Evolutionary conservation across 2,797 vertebrate genomes (phyloP).

Genomic region (Cirrhinus molitorella): DNA sequence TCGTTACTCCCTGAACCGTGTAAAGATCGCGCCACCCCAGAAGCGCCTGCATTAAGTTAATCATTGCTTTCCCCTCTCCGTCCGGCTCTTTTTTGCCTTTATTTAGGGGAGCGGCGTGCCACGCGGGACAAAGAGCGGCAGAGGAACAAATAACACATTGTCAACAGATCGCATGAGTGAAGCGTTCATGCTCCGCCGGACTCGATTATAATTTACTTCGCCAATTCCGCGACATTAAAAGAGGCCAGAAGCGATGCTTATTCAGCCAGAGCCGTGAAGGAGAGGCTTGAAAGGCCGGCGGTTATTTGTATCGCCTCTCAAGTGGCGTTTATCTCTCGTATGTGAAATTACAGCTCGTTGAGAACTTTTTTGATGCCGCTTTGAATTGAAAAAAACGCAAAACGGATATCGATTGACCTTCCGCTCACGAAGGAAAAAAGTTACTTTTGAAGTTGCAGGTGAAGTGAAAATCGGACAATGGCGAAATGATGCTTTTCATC

Average conservation of each 20-base stretch:
- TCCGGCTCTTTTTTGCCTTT: conserved; percentile 72
- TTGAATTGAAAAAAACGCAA: background rate
- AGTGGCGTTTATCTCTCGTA: conserved; percentile 60
- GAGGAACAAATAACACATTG: conserved; percentile 71
- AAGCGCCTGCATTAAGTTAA: conserved; percentile 70
- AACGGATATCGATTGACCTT: background rate
- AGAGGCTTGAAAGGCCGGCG: conserved; percentile 63
- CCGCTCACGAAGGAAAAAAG: background rate
- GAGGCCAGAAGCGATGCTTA: conserved; percentile 73
- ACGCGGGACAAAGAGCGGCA: conserved; percentile 67
- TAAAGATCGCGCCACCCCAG: conserved; percentile 72
- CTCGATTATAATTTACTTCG: conserved; percentile 79
- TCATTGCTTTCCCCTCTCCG: conserved; percentile 79
- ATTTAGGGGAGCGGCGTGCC: conserved; percentile 68
- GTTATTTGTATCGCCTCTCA: conserved; percentile 15
- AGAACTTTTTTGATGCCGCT: conserved; percentile 2
- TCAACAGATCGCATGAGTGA: conserved; percentile 75
- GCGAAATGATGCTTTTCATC: background rate
- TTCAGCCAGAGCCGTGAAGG: conserved; percentile 69
- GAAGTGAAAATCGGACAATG: background rate
- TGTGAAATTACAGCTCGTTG: conserved; percentile 55
- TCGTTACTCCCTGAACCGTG: conserved; percentile 73
- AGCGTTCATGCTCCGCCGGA: conserved; percentile 77
- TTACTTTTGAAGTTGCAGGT: conserved; percentile 4
- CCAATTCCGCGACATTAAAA: conserved; percentile 71